Conservation (phyloP, 1,140 invertebrate genomes). For the Steinernema feltiae region DNA sequence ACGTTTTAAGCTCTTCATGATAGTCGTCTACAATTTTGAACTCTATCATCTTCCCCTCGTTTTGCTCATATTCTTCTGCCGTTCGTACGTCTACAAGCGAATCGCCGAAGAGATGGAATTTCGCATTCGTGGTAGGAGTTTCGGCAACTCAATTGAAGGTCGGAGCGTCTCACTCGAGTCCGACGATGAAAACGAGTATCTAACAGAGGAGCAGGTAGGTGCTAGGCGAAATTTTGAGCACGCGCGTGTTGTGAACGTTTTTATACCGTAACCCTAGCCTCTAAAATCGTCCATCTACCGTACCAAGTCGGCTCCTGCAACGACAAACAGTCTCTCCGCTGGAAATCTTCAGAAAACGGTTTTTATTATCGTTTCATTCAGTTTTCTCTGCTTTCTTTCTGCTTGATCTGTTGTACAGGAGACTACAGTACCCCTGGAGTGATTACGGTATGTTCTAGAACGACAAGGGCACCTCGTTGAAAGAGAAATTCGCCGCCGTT, state of each 20-base stretch:
- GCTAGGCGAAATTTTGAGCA: too few species aligned
- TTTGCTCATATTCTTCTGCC: conserved; percentile 43
- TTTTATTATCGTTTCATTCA: background rate
- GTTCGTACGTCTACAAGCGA: conserved; percentile 26
- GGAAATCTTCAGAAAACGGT: too few species aligned
- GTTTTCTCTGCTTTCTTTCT: background rate
- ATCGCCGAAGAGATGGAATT: conserved; percentile 24
- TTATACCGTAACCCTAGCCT: too few species aligned
- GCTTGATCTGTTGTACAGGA: background rate
- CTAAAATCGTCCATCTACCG: background rate
- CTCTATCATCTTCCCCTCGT: conserved; percentile 49
- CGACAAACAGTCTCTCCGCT: background rate
- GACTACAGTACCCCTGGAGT: conserved; percentile 13
- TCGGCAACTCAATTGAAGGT: background rate
- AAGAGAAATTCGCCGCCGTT: conserved; percentile 35
- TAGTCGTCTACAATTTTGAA: conserved; percentile 47
- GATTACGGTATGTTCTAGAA: conserved; percentile 19
- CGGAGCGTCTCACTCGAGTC: background rate
- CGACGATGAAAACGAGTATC: conserved; percentile 29
- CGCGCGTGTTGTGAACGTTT: too few species aligned
- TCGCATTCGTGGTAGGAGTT: conserved; percentile 16
- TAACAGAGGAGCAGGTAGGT: conserved; percentile 1
- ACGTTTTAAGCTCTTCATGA: conserved; percentile 38
- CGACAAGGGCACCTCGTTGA: conserved; percentile 29
- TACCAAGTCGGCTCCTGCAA: background rate